Conservation (phyloP, 2,888 invertebrate species). For the Ennomos quercinarius region DNA sequence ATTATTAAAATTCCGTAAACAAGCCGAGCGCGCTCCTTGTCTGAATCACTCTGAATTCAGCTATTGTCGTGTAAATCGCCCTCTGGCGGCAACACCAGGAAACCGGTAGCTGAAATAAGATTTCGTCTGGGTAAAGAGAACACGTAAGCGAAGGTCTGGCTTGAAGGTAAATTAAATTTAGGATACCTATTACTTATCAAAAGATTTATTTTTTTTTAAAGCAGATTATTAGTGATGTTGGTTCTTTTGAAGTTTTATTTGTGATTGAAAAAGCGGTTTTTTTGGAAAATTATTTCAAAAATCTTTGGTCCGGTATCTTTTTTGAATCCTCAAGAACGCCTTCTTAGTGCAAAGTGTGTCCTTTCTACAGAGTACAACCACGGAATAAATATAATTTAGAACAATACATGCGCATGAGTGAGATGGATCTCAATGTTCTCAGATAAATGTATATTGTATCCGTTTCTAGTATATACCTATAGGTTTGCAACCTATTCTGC, state of each 20-base stretch:
- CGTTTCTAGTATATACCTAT: too few relatives aligned
- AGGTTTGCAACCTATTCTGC: too few relatives aligned
- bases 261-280: too few relatives aligned
- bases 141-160: slow-evolving; percentile 16
- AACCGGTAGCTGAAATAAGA: slow-evolving; percentile 31
- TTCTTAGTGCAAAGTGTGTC: too few relatives aligned
- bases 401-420: too few relatives aligned
- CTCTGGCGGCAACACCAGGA: slow-evolving; percentile 25
- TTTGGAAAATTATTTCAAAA: too few relatives aligned
- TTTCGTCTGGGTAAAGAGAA: slow-evolving; percentile 32
- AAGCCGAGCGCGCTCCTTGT: slow-evolving; percentile 12
- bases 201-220: slow-evolving; percentile 1
- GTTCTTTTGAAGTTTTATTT: background rate
- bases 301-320: too few relatives aligned
- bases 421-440: too few relatives aligned
- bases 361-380: too few relatives aligned
- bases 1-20: slow-evolving; percentile 26
- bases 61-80: slow-evolving; percentile 37
- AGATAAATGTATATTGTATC: too few relatives aligned
- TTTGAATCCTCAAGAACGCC: too few relatives aligned
- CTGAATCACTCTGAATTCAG: slow-evolving; percentile 27
- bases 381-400: too few relatives aligned
- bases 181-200: background rate
- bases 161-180: slow-evolving; percentile 30
- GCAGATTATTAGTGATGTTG: background rate